Evolutionary conservation across 2,888 invertebrate genomes (phyloP).

Genomic region (Metalampra italica): DNA sequence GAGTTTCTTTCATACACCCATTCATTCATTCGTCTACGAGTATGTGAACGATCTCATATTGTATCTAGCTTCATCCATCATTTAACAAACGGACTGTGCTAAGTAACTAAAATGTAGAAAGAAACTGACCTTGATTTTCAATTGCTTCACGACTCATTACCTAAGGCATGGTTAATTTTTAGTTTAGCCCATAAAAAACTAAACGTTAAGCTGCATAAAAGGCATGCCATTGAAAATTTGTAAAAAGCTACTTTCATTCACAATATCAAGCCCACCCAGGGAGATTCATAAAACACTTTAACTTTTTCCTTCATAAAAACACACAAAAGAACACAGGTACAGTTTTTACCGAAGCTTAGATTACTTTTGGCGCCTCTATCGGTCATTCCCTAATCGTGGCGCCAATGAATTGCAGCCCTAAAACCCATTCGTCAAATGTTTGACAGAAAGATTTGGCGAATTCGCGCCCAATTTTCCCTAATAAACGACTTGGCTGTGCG

Average conservation of each 20-base stretch:
- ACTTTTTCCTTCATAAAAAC: slow-evolving; percentile 7
- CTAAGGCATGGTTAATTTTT: background rate
- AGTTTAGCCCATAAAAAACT: too few species aligned
- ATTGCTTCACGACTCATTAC: background rate
- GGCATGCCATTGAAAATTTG: background rate
- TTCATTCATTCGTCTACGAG: too few species aligned
- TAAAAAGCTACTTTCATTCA: slow-evolving; percentile 13
- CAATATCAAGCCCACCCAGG: slow-evolving; percentile 20
- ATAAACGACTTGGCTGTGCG: slow-evolving; percentile 29
- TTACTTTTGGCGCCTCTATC: slow-evolving; percentile 28
- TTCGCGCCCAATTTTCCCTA: slow-evolving; percentile 32
- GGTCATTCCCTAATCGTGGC: slow-evolving; percentile 23
- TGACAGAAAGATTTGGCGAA: slow-evolving; percentile 46
- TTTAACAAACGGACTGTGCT: too few species aligned
- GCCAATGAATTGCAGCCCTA: slow-evolving; percentile 29
- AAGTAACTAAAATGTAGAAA: too few species aligned
- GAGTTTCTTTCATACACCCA: too few species aligned
- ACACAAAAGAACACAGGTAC: slow-evolving; percentile 17
- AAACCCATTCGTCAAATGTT: slow-evolving; percentile 43
- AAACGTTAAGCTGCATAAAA: too few species aligned
- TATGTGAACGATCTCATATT: too few species aligned
- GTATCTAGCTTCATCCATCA: too few species aligned
- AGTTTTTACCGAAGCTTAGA: slow-evolving; percentile 20
- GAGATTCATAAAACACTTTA: slow-evolving; percentile 11
- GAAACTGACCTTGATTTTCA: too few species aligned